Conservation (phyloP, 2,888 invertebrate genomes). For the Drosophila austrosaltans region DNA sequence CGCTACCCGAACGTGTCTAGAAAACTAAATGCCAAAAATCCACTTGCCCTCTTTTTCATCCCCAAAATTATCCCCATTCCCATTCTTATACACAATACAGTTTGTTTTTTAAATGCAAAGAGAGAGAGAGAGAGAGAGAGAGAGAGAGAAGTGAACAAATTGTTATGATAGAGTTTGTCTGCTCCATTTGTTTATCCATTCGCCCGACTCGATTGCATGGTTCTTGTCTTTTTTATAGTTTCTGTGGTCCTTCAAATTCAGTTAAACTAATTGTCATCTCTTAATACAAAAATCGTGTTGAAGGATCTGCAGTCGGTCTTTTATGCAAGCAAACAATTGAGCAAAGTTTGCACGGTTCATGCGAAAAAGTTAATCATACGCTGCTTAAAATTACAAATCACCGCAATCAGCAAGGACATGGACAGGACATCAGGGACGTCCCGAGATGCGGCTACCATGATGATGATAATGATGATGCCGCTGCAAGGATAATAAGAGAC, state of each 20-base stretch:
- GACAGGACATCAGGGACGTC: slow-evolving; percentile 27
- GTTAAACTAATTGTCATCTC: slow-evolving; percentile 9
- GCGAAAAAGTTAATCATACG: slow-evolving; percentile 71
- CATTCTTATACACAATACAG: neutral
- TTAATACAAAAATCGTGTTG: slow-evolving; percentile 1
- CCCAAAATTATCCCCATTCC: neutral
- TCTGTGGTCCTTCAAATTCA: neutral
- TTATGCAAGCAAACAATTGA: neutral
- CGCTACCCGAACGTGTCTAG: slow-evolving; percentile 47
- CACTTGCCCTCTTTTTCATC: neutral
- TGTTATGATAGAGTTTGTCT: slow-evolving; percentile 50
- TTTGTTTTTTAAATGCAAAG: slow-evolving; percentile 45
- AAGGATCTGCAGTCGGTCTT: neutral
- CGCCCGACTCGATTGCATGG: neutral
- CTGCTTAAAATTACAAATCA: slow-evolving; percentile 76
- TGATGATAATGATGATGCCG: slow-evolving; percentile 8
- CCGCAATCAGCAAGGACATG: slow-evolving; percentile 64
- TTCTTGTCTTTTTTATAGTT: neutral
- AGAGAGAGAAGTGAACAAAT: slow-evolving; percentile 31
- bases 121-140: neutral
- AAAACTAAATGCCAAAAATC: slow-evolving; percentile 37
- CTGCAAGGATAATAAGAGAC: slow-evolving; percentile 23
- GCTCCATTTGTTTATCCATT: slow-evolving; percentile 30
- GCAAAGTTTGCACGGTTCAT: slow-evolving; percentile 1
- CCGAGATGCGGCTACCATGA: neutral